Conservation (phyloP, 2,797 vertebrate species). For the Coccyzus lansbergi region DNA sequence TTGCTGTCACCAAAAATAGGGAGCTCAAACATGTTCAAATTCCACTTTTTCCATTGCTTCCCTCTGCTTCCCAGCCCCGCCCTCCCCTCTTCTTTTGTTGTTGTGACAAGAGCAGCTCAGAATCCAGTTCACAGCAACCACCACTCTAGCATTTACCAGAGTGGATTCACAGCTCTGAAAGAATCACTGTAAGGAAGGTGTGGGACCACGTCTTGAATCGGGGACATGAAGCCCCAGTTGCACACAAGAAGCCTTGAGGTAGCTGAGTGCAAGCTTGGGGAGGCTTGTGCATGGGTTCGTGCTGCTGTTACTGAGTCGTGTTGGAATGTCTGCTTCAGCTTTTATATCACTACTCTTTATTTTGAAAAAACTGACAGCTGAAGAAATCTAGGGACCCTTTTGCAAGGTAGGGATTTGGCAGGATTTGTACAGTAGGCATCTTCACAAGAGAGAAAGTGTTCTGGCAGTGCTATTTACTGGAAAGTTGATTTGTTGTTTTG, state of each 20-base stretch:
- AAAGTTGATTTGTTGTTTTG: not conserved
- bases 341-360: not conserved
- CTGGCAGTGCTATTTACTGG: not conserved
- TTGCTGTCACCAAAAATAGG: not conserved
- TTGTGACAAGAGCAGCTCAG: not conserved
- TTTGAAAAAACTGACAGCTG: not conserved
- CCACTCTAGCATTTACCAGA: rapidly evolving
- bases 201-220: rapidly evolving
- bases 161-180: not conserved
- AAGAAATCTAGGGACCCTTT: not conserved
- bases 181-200: not conserved
- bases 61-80: not conserved
- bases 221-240: not conserved
- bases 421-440: not conserved
- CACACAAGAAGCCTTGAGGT: not conserved
- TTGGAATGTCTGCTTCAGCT: not conserved
- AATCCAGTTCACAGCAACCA: not conserved
- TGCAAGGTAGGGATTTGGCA: not conserved
- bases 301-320: not conserved
- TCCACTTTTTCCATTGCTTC: not conserved
- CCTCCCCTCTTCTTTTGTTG: not conserved
- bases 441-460: not conserved
- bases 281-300: rapidly evolving
- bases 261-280: not conserved
- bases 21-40: not conserved